phyloP scores from a whole-genome alignment of 2,797 vertebrate genomes.

The Myotis findleyi region DNA sequence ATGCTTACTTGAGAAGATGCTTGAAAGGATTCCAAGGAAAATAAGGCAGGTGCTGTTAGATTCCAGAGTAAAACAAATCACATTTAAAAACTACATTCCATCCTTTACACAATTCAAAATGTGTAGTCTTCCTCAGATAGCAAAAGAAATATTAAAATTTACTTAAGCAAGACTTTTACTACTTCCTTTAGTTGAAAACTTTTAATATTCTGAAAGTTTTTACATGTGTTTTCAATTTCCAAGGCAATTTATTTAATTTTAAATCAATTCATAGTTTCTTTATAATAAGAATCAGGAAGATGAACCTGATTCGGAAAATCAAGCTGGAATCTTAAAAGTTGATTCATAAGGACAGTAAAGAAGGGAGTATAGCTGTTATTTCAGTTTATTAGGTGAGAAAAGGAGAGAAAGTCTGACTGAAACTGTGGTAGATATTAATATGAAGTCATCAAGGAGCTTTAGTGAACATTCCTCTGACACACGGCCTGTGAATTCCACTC shows the following conservation, averaged over 20 bases:
- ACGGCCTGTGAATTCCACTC: accelerated
- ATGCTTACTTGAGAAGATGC: conserved; percentile 12
- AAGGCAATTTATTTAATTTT: conserved; percentile 35
- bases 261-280: conserved; percentile 43
- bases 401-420: background rate
- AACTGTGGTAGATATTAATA: no score
- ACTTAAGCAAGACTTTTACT: background rate
- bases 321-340: conserved; percentile 9
- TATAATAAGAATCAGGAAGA: background rate
- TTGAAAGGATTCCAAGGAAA: conserved; percentile 40
- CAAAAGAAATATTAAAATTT: conserved; percentile 29
- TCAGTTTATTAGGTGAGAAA: background rate
- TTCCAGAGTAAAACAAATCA: conserved; percentile 51
- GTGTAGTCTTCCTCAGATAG: background rate
- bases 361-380: background rate
- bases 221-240: conserved; percentile 25
- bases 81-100: background rate
- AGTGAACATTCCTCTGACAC: background rate
- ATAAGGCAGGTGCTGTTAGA: conserved; percentile 1
- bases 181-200: conserved; percentile 6
- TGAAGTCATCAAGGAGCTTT: background rate
- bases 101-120: background rate
- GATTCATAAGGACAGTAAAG: background rate
- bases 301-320: conserved; percentile 54
- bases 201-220: conserved; percentile 25